phyloP scores from a whole-genome alignment of 1,140 invertebrate genomes.

The Zaprionus lachaisei region DNA sequence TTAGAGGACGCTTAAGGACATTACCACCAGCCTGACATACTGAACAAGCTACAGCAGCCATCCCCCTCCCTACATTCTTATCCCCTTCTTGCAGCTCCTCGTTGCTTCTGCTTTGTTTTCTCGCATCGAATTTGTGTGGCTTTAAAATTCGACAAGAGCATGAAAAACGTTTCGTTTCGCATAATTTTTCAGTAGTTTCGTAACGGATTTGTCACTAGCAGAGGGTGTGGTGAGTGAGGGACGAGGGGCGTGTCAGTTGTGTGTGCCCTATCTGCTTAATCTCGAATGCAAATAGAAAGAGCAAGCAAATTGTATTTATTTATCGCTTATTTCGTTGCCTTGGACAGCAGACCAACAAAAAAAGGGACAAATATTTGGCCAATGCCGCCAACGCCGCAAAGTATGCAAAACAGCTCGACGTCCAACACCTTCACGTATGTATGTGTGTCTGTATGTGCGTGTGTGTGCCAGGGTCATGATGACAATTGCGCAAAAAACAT shows the following conservation, averaged over 20 bases:
- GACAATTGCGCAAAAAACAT: constrained; percentile 79
- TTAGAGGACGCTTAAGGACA: constrained; percentile 63
- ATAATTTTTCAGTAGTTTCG: constrained; percentile 56
- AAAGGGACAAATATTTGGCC: constrained; percentile 78
- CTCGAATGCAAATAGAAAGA: constrained; percentile 76
- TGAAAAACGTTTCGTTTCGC: constrained; percentile 44
- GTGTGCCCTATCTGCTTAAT: constrained; percentile 72
- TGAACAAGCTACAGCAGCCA: too few species aligned
- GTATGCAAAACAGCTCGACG: constrained; percentile 76
- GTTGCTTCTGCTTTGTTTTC: background rate
- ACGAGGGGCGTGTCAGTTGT: constrained; percentile 11
- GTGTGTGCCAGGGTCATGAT: constrained; percentile 74
- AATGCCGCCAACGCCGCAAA: constrained; percentile 71
- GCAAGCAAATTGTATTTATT: constrained; percentile 80
- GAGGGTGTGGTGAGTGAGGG: background rate
- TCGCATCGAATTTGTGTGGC: constrained; percentile 49
- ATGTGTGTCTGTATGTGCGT: constrained; percentile 31
- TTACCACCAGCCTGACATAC: too few species aligned
- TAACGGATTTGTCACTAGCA: constrained; percentile 10
- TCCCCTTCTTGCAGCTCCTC: too few species aligned
- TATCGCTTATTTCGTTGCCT: constrained; percentile 78
- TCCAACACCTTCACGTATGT: constrained; percentile 64
- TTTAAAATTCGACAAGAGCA: constrained; percentile 48
- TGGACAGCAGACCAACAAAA: constrained; percentile 53
- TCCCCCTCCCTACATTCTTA: background rate